phyloP scores from a whole-genome alignment of 1,140 invertebrate species.

The Telenomus remus region DNA sequence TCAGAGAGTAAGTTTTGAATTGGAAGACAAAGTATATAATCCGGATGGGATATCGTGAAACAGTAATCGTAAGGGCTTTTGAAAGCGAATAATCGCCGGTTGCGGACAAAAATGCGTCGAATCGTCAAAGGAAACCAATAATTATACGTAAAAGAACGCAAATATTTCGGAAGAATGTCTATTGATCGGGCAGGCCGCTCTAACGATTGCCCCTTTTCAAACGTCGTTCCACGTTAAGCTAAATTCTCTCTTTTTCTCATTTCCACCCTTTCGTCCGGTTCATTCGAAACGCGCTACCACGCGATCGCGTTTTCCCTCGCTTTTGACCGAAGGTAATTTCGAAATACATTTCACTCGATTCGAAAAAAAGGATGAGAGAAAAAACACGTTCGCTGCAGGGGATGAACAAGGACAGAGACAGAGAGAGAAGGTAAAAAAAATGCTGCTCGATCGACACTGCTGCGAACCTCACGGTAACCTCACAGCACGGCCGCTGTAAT shows the following conservation, averaged over 20 bases:
- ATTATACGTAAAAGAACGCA: constrained; percentile 59
- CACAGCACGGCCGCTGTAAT: constrained; percentile 61
- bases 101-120: constrained; percentile 34
- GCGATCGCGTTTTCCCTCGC: constrained; percentile 56
- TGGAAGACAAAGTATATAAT: constrained; percentile 14
- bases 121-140: constrained; percentile 56
- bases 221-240: constrained; percentile 59
- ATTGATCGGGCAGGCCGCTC: constrained; percentile 44
- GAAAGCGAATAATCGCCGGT: constrained; percentile 17
- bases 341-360: constrained; percentile 58
- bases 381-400: background rate
- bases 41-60: background rate
- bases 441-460: constrained; percentile 51
- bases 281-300: constrained; percentile 57
- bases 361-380: constrained; percentile 9
- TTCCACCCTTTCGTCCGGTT: constrained; percentile 59
- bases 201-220: constrained; percentile 56
- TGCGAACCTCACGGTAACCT: constrained; percentile 49
- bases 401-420: background rate
- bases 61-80: constrained; percentile 28
- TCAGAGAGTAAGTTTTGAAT: constrained; percentile 26
- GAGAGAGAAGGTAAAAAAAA: constrained; percentile 15
- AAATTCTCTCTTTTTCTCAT: constrained; percentile 59
- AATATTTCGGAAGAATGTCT: constrained; percentile 58
- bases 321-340: constrained; percentile 61